These are phyloP conservation scores for Myotis davidii DNA, from an alignment of 2,113 vertebrate species.

Conservation along the genomic window DNA sequence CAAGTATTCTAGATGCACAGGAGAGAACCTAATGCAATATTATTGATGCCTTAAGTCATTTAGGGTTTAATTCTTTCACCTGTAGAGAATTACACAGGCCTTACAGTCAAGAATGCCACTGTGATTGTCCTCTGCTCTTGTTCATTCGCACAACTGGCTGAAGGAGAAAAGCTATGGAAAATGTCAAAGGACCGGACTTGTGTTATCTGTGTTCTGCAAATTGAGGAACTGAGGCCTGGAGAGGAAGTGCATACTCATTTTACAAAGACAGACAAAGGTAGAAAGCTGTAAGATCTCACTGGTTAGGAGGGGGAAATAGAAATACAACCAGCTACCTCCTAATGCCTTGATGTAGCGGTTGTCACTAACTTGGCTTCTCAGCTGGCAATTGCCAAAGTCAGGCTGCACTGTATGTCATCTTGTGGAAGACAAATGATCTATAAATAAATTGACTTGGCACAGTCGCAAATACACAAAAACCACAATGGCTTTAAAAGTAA, in stretches of 20 bases:
- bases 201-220: constrained; percentile 58
- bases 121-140: background rate
- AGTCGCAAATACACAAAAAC: constrained; percentile 68
- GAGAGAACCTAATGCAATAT: background rate
- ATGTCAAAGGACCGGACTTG: background rate
- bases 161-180: constrained; percentile 12
- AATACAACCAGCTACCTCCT: background rate
- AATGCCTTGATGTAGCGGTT: background rate
- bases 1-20: background rate
- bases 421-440: constrained; percentile 72
- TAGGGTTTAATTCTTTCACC: background rate
- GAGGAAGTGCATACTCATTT: constrained; percentile 53
- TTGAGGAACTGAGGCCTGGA: constrained; percentile 42
- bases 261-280: constrained; percentile 33
- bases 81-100: background rate
- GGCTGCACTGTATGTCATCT: constrained; percentile 40
- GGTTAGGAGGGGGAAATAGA: background rate
- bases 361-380: constrained; percentile 35
- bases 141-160: background rate
- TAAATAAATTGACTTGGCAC: constrained; percentile 77
- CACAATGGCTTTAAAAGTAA: constrained; percentile 68
- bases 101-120: background rate
- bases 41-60: background rate
- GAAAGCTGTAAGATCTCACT: background rate
- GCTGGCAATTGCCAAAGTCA: constrained; percentile 42